These are phyloP conservation scores for Sprattus sprattus DNA, from an alignment of 2,113 vertebrate genomes.

Conservation along the genomic window DNA sequence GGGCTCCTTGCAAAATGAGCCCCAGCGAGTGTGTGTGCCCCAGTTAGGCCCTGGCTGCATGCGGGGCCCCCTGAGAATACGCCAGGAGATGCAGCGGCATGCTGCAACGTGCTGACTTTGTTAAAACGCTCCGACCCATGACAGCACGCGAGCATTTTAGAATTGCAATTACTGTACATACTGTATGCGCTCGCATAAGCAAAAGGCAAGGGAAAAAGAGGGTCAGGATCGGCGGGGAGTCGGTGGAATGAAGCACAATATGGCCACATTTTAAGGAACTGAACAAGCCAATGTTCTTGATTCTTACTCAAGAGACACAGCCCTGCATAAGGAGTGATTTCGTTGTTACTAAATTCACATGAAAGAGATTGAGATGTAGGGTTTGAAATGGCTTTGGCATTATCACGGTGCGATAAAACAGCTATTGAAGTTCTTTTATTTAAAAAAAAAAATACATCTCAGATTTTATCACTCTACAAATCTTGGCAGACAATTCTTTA, in stretches of 20 bases:
- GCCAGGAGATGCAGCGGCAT: constrained; percentile 61
- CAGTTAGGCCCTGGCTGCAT: constrained; percentile 70
- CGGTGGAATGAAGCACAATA: not conserved
- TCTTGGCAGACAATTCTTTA: not conserved
- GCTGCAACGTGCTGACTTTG: constrained; percentile 45
- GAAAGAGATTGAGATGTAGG: constrained; percentile 25
- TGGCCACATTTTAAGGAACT: not conserved
- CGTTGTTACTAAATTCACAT: not conserved
- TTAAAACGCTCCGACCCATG: constrained; percentile 22
- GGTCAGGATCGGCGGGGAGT: not conserved
- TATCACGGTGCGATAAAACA: not conserved
- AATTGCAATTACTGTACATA: constrained; percentile 43
- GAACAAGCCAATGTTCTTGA: not conserved
- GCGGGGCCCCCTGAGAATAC: constrained; percentile 61
- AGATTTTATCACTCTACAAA: constrained; percentile 18
- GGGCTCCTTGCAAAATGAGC: constrained; percentile 71
- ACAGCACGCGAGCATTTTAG: constrained; percentile 25
- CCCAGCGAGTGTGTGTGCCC: constrained; percentile 63
- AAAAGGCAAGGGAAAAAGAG: not conserved
- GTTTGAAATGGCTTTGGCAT: constrained; percentile 8
- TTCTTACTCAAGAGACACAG: not conserved
- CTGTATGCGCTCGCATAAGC: constrained; percentile 18
- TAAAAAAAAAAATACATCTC: not conserved
- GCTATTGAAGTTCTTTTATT: not conserved
- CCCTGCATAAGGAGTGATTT: constrained; percentile 25